These are phyloP conservation scores for Imbricaverruca yamaguchii DNA, from an alignment of 2,888 invertebrate genomes.

Conservation along the genomic window DNA sequence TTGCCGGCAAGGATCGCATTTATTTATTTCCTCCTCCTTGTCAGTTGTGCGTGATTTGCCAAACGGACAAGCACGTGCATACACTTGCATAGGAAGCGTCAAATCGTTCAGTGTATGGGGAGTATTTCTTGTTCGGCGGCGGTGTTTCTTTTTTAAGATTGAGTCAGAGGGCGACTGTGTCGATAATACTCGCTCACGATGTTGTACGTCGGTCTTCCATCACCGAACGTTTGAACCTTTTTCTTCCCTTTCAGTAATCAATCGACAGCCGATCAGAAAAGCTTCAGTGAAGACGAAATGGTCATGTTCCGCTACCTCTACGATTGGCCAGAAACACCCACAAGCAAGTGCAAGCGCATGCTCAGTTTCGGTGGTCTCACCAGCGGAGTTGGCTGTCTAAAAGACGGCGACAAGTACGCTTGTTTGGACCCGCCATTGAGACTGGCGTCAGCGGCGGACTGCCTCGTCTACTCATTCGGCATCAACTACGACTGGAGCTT, in stretches of 20 bases:
- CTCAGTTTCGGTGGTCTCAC: background rate
- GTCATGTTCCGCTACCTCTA: slow-evolving; percentile 5
- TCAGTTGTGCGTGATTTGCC: too few relatives aligned
- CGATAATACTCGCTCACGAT: too few relatives aligned
- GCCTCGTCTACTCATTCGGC: slow-evolving; percentile 28
- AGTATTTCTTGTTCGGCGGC: too few relatives aligned
- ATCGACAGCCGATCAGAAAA: background rate
- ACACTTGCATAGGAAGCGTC: too few relatives aligned
- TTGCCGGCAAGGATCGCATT: too few relatives aligned
- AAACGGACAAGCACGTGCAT: too few relatives aligned
- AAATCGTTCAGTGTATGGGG: too few relatives aligned
- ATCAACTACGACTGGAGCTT: slow-evolving; percentile 34
- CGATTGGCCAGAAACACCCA: background rate
- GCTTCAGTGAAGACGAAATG: background rate
- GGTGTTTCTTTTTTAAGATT: too few relatives aligned
- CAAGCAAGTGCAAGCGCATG: slow-evolving; percentile 3
- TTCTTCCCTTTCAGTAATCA: background rate
- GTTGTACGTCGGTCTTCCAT: too few relatives aligned
- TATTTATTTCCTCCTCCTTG: too few relatives aligned
- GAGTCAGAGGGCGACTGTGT: too few relatives aligned
- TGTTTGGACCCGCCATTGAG: slow-evolving; percentile 22
- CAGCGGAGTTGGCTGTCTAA: background rate
- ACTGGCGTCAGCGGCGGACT: background rate
- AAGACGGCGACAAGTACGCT: slow-evolving; percentile 26
- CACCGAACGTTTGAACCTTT: too few relatives aligned